phyloP scores from a whole-genome alignment of 2,113 vertebrate species.

The Peromyscus polionotus region DNA sequence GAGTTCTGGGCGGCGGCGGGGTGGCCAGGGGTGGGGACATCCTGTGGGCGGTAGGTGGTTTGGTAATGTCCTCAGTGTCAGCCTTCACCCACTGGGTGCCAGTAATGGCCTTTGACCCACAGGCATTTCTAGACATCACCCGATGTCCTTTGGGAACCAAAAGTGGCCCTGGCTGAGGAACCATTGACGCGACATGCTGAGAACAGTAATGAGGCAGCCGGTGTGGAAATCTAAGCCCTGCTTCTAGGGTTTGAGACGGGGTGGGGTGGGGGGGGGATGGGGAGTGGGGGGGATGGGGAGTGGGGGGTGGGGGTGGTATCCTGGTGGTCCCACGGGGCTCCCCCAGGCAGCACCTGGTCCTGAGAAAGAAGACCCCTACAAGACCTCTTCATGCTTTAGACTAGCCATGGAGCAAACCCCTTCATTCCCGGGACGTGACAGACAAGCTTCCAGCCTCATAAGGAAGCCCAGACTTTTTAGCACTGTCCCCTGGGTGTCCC shows the following conservation, averaged over 20 bases:
- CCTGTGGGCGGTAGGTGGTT: not conserved
- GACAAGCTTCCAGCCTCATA: not conserved
- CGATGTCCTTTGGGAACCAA: not conserved
- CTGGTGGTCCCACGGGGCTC: not conserved
- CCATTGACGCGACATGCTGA: not conserved
- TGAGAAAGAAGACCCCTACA: not conserved
- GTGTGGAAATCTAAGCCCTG: not conserved
- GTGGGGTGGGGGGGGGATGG: too few relatives aligned
- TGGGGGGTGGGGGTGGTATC: too few relatives aligned
- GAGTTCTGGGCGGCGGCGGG: not conserved
- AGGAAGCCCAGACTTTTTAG: not conserved
- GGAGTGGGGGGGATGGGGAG: too few relatives aligned
- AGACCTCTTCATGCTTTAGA: not conserved
- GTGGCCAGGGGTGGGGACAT: too few relatives aligned
- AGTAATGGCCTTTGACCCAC: not conserved
- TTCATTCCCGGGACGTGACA: not conserved
- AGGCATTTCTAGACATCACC: constrained; percentile 1
- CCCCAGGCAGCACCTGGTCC: not conserved
- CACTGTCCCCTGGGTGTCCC: not conserved
- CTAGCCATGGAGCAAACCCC: not conserved
- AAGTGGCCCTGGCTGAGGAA: not conserved
- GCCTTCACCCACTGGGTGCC: not conserved
- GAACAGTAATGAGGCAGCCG: not conserved
- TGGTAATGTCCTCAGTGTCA: not conserved
- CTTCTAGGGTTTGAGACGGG: not conserved